These are phyloP conservation scores for Leptinotarsa lineolata DNA, from an alignment of 1,140 invertebrate genomes.

Conservation along the genomic window DNA sequence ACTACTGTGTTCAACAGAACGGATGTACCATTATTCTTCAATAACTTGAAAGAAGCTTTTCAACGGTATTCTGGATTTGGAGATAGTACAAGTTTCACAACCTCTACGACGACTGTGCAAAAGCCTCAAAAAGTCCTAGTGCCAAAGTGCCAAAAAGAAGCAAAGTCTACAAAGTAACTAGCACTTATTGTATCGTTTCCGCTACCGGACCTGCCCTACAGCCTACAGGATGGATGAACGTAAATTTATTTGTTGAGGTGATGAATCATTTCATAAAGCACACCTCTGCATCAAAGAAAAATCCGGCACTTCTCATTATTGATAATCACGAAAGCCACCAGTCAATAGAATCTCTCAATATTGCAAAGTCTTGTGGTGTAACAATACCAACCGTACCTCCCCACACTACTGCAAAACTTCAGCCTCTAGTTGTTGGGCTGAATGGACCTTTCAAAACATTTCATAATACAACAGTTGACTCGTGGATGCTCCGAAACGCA, in stretches of 20 bases:
- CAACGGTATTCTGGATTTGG: constrained; percentile 31
- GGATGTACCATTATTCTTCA: too few species aligned
- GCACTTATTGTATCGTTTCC: constrained; percentile 45
- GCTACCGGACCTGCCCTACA: constrained; percentile 40
- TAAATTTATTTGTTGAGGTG: constrained; percentile 55
- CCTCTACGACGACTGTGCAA: constrained; percentile 56
- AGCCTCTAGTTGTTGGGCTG: constrained; percentile 58
- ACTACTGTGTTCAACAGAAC: constrained; percentile 50
- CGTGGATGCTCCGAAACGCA: constrained; percentile 54
- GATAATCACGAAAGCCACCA: constrained; percentile 55
- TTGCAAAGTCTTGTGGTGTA: constrained; percentile 49
- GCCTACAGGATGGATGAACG: constrained; percentile 54
- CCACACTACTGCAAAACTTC: constrained; percentile 57
- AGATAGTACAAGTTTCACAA: constrained; percentile 47
- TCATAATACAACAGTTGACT: constrained; percentile 48
- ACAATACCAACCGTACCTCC: constrained; percentile 57
- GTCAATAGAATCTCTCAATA: constrained; percentile 51
- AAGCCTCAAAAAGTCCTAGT: constrained; percentile 54
- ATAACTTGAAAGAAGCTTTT: constrained; percentile 34
- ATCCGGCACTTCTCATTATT: constrained; percentile 53
- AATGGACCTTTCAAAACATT: constrained; percentile 57
- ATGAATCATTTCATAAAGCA: too few species aligned
- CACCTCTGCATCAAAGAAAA: too few species aligned
- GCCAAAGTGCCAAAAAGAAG: constrained; percentile 50
- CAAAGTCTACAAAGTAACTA: constrained; percentile 57